phyloP scores from a whole-genome alignment of 2,888 invertebrate species.

The Tholera decimalis region DNA sequence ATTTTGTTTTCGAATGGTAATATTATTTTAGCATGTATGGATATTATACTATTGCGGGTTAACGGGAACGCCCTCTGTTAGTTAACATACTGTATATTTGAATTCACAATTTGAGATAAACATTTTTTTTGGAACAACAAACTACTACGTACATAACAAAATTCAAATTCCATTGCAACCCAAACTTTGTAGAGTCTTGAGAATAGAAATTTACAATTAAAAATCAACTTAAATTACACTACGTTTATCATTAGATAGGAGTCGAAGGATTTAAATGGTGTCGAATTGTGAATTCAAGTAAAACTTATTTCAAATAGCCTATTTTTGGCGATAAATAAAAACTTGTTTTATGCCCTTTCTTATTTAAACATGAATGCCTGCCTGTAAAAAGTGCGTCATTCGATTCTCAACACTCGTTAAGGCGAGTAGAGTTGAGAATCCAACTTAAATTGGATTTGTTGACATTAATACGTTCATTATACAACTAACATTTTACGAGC shows the following conservation, averaged over 20 bases:
- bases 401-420: neutral
- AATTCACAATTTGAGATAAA: too few relatives aligned
- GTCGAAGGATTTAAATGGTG: neutral
- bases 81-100: too few relatives aligned
- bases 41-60: too few relatives aligned
- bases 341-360: neutral
- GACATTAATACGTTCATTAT: too few relatives aligned
- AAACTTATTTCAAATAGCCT: conserved; percentile 33
- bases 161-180: neutral
- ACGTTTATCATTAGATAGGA: neutral
- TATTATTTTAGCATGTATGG: too few relatives aligned
- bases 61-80: too few relatives aligned
- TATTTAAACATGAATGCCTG: neutral
- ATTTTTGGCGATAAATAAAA: conserved; percentile 31
- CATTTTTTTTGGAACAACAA: too few relatives aligned
- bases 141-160: too few relatives aligned
- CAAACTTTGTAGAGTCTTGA: neutral
- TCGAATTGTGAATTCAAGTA: neutral
- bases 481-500: conserved; percentile 12
- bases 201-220: neutral
- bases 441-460: too few relatives aligned
- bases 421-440: neutral
- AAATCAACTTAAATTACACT: neutral
- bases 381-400: neutral
- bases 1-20: too few relatives aligned